A percentile compares a stretch with the other conserved stretches of the same genome.
Evolutionary conservation across 1,140 invertebrate species (phyloP).

Genomic region (Berghia stephanieae): DNA sequence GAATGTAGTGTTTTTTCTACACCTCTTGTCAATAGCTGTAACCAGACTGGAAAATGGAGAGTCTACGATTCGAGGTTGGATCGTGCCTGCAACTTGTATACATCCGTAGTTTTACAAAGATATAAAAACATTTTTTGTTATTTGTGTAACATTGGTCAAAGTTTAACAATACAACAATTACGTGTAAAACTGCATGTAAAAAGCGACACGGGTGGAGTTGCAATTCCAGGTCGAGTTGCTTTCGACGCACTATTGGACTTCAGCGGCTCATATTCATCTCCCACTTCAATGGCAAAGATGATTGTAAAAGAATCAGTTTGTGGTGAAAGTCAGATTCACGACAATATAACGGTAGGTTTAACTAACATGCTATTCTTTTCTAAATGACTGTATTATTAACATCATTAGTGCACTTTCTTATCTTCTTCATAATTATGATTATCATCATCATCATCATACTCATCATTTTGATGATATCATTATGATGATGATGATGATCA

Average conservation of each 20-base stretch:
- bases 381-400: not conserved
- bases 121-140: conserved; percentile 25
- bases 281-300: not conserved
- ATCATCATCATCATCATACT: too few species aligned
- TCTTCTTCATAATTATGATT: too few species aligned
- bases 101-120: not conserved
- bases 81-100: conserved; percentile 11
- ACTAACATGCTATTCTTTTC: not conserved
- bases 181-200: not conserved
- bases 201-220: too few species aligned
- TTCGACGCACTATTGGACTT: conserved; percentile 14
- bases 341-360: not conserved
- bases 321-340: not conserved
- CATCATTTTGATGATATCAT: too few species aligned
- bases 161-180: not conserved
- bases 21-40: conserved; percentile 20
- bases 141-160: not conserved
- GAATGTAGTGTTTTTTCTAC: not conserved
- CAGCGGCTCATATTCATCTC: not conserved
- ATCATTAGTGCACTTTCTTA: not conserved
- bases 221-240: not conserved
- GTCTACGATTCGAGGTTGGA: conserved; percentile 16
- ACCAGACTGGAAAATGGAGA: conserved; percentile 21
- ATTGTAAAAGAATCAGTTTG: too few species aligned
- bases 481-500: too few species aligned